phyloP scores from a whole-genome alignment of 2,797 vertebrate genomes.

The Sciaenops ocellatus region DNA sequence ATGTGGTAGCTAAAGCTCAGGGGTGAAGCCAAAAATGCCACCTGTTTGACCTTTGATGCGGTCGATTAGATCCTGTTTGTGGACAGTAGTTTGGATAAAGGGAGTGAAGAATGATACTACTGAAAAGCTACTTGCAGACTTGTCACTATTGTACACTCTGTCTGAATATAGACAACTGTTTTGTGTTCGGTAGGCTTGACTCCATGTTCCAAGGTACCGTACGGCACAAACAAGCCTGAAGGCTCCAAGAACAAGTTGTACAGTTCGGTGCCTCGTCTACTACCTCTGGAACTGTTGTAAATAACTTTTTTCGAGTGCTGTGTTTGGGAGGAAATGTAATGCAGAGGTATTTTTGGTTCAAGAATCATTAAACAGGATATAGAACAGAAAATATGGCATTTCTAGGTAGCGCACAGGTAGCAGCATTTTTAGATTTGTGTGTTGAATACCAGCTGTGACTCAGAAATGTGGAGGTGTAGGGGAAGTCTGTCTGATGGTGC shows the following conservation, averaged over 20 bases:
- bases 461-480: slow-evolving; percentile 28
- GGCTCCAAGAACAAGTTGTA: neutral
- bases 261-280: neutral
- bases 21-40: slow-evolving; percentile 29
- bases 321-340: neutral
- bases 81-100: neutral
- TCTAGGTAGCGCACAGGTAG: neutral
- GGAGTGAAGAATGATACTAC: slow-evolving; percentile 8
- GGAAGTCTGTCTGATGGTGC: slow-evolving; percentile 26
- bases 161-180: slow-evolving; percentile 37
- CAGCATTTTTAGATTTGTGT: neutral
- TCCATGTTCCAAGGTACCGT: neutral
- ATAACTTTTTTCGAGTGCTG: neutral
- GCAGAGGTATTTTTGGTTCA: neutral
- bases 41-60: slow-evolving; percentile 24
- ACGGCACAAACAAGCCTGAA: slow-evolving; percentile 2
- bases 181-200: slow-evolving; percentile 9
- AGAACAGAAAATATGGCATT: neutral
- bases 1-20: slow-evolving; percentile 26
- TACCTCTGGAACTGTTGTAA: neutral
- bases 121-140: slow-evolving; percentile 7
- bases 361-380: neutral
- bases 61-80: slow-evolving; percentile 25
- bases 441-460: slow-evolving; percentile 19
- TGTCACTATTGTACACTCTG: neutral